These are phyloP conservation scores for Chlamydotis undulata DNA, from an alignment of 2,113 vertebrate genomes.

Conservation along the genomic window DNA sequence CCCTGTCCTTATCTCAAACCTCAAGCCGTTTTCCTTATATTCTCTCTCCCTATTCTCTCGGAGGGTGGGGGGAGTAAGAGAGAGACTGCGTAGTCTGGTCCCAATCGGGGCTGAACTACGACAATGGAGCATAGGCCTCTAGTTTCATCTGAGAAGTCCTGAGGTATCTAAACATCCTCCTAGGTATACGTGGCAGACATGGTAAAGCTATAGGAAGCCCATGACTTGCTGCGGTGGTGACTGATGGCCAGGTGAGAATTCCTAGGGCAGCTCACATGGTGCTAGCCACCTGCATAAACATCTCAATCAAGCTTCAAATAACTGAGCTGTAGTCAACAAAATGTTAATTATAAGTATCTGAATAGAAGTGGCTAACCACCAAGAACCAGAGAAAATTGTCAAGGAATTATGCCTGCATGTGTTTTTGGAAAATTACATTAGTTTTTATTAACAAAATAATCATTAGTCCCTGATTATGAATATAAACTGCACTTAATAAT, in stretches of 20 bases:
- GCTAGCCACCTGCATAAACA: not conserved
- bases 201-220: not conserved
- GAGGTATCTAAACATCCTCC: not conserved
- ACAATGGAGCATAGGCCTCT: not conserved
- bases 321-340: not conserved
- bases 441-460: not conserved
- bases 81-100: no score
- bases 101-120: no score
- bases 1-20: no score
- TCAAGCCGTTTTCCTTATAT: no score
- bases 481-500: not conserved
- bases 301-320: not conserved
- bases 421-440: not conserved
- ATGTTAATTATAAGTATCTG: not conserved
- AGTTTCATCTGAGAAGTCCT: not conserved
- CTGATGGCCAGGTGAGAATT: not conserved
- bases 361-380: not conserved
- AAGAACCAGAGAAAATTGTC: not conserved
- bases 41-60: no score
- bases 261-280: not conserved
- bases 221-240: not conserved
- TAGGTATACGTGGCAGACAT: accelerated
- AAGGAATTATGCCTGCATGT: not conserved
- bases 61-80: no score
- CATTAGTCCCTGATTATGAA: not conserved